These are phyloP conservation scores for Drosophila siamana DNA, from an alignment of 2,888 invertebrate species.

Conservation along the genomic window DNA sequence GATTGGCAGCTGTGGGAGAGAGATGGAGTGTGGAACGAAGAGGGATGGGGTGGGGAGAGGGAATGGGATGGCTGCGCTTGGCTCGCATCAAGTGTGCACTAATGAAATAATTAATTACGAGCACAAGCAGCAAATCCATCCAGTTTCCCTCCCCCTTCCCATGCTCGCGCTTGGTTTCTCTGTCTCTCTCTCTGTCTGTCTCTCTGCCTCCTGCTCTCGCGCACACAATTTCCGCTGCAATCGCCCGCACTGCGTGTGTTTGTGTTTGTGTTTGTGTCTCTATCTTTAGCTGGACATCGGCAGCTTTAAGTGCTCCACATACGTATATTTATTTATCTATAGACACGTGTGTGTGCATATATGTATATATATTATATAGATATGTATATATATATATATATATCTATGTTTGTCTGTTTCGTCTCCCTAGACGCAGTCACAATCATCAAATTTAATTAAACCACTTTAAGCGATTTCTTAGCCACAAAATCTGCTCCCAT, in stretches of 20 bases:
- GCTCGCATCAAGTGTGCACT: slow-evolving; percentile 69
- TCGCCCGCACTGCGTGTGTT: background rate
- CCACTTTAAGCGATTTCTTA: slow-evolving; percentile 62
- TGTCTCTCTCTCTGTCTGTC: slow-evolving; percentile 1
- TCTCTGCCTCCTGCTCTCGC: background rate
- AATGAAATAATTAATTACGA: slow-evolving; percentile 75
- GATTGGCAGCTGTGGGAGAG: slow-evolving; percentile 15
- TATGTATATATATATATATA: slow-evolving; percentile 10
- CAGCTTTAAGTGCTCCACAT: slow-evolving; percentile 39
- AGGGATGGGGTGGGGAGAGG: background rate
- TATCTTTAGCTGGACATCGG: slow-evolving; percentile 43
- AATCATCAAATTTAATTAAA: slow-evolving; percentile 73
- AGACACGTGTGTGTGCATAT: background rate
- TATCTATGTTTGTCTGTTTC: slow-evolving; percentile 31
- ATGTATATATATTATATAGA: background rate
- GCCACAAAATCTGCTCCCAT: slow-evolving; percentile 46
- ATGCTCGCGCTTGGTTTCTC: no score
- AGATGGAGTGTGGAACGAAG: background rate
- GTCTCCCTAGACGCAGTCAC: slow-evolving; percentile 31
- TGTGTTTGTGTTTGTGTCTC: background rate
- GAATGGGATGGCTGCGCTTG: background rate
- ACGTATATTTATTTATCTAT: background rate
- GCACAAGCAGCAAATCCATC: slow-evolving; percentile 51
- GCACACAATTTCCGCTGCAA: background rate
- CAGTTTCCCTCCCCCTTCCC: slow-evolving; percentile 15